phyloP scores from a whole-genome alignment of 2,797 vertebrate species.

The Heteromormyrus szaboi region DNA sequence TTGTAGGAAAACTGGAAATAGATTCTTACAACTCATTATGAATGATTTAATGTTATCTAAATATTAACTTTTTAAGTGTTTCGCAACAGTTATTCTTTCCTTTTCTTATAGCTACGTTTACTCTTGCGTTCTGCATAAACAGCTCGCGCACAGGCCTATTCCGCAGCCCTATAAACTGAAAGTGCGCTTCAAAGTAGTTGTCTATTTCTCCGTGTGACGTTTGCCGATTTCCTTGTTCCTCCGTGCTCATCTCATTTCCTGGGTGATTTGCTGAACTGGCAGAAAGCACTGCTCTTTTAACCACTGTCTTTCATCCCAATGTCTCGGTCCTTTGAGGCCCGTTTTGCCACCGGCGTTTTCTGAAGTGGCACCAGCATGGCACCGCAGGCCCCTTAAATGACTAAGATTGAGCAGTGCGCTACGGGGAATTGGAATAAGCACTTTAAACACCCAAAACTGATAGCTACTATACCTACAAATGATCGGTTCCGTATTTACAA shows the following conservation, averaged over 20 bases:
- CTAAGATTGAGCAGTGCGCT: not conserved
- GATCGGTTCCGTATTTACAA: not conserved
- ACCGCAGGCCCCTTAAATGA: not conserved
- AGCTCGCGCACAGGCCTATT: not conserved
- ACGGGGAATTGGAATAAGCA: not conserved
- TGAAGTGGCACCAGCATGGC: not conserved
- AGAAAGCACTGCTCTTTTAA: not conserved
- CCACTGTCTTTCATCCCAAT: not conserved
- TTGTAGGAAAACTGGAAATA: not conserved
- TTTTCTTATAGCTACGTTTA: not conserved
- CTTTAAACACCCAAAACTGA: not conserved
- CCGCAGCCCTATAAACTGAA: not conserved
- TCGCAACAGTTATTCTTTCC: not conserved
- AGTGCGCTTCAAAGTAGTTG: not conserved
- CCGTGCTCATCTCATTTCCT: not conserved
- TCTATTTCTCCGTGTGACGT: not conserved
- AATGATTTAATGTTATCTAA: not conserved
- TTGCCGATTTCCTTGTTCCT: not conserved
- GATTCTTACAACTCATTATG: not conserved
- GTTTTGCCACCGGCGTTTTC: not conserved
- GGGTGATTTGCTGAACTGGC: slow-evolving; percentile 8
- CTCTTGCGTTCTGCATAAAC: not conserved
- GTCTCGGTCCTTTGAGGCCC: not conserved
- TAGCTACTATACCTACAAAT: not conserved
- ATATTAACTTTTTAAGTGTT: not conserved